Percentiles rank a stretch among this genome's conserved stretches.
Evolutionary conservation across 1,140 invertebrate genomes (phyloP).

Genomic region (Capitella teleta): DNA sequence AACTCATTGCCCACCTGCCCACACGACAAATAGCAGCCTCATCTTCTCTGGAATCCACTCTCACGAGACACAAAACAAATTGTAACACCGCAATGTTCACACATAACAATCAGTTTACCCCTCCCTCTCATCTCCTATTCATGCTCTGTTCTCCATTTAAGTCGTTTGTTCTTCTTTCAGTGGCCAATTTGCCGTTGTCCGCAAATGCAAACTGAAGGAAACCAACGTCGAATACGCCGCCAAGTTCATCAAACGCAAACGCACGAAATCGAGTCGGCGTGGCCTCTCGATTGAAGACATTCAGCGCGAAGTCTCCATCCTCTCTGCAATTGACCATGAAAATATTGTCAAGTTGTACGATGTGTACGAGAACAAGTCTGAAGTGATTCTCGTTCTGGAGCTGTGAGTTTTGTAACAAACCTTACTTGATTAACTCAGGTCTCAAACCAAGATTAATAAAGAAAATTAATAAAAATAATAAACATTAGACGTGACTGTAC

Average conservation of each 20-base stretch:
- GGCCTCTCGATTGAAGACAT: slow-evolving; percentile 43
- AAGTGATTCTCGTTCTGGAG: slow-evolving; percentile 49
- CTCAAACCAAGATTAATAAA: too few species aligned
- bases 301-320: slow-evolving; percentile 46
- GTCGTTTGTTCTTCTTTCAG: slow-evolving; percentile 45
- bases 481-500: too few species aligned
- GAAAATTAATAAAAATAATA: too few species aligned
- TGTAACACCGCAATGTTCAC: too few species aligned
- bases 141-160: slow-evolving; percentile 1
- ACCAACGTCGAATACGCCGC: slow-evolving; percentile 81
- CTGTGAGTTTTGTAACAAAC: slow-evolving; percentile 38
- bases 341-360: slow-evolving; percentile 50
- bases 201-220: slow-evolving; percentile 69
- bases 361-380: slow-evolving; percentile 44
- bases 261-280: slow-evolving; percentile 37
- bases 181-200: slow-evolving; percentile 91
- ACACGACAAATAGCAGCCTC: too few species aligned
- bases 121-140: background rate
- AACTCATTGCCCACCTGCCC: too few species aligned
- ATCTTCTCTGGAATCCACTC: too few species aligned
- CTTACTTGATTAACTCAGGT: background rate
- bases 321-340: slow-evolving; percentile 45
- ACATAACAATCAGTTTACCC: background rate
- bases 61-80: too few species aligned
- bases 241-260: slow-evolving; percentile 84